Conservation (phyloP, 1,140 invertebrate species). For the Platyscapa corneri region DNA sequence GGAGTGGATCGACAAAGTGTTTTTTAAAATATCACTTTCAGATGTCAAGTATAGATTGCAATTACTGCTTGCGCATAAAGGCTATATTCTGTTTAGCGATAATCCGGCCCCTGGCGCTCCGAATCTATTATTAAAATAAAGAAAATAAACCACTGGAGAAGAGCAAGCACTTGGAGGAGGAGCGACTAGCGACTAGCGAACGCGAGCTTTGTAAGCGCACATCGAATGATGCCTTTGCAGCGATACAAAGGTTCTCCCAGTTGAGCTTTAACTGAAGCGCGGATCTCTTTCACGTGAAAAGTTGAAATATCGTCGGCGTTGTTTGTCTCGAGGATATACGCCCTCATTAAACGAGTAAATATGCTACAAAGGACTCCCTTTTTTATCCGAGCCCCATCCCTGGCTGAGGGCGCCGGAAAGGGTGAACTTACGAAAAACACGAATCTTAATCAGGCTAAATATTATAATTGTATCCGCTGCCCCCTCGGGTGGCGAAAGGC, state of each 20-base stretch:
- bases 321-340: slow-evolving; percentile 65
- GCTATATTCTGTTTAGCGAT: no score
- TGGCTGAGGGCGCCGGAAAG: neutral
- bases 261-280: neutral
- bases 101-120: no score
- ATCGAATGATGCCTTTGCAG: neutral
- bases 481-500: slow-evolving; percentile 53
- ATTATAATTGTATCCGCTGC: slow-evolving; percentile 66
- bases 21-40: no score
- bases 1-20: no score
- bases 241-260: neutral
- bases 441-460: slow-evolving; percentile 58
- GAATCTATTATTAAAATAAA: neutral
- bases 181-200: neutral
- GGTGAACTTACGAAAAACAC: slow-evolving; percentile 15
- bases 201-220: neutral
- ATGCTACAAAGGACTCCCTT: slow-evolving; percentile 63
- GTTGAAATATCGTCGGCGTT: slow-evolving; percentile 54
- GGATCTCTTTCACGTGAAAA: neutral
- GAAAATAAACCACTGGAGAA: no score
- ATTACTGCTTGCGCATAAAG: no score
- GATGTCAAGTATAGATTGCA: no score
- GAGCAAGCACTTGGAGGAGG: neutral
- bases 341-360: slow-evolving; percentile 65
- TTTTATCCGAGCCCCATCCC: slow-evolving; percentile 20